Percentiles rank a stretch among this genome's conserved stretches.
phyloP scores from a whole-genome alignment of 2,888 invertebrate species.

The Cosmopolites sordidus region DNA sequence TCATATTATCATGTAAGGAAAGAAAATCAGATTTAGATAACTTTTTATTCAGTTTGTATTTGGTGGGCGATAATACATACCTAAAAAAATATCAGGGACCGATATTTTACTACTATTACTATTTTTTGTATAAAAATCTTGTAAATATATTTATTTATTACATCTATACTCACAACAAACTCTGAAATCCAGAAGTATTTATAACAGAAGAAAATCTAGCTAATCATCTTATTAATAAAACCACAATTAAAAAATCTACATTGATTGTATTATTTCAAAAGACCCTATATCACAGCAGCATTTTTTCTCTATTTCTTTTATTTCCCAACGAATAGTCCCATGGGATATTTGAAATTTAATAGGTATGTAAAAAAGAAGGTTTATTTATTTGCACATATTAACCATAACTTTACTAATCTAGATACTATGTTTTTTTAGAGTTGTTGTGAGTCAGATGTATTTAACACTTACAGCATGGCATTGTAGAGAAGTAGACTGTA shows the following conservation, averaged over 20 bases:
- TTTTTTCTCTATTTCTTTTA: constrained; percentile 3
- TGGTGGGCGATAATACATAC: not conserved
- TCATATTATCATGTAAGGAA: too few species aligned
- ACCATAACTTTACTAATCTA: constrained; percentile 35
- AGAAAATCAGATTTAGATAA: too few species aligned
- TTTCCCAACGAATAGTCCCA: constrained; percentile 11
- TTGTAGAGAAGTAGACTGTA: too few species aligned
- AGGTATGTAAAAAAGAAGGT: constrained; percentile 35
- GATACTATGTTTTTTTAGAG: constrained; percentile 35
- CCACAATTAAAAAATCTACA: constrained; percentile 34
- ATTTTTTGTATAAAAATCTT: constrained; percentile 48
- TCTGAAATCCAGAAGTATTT: constrained; percentile 37
- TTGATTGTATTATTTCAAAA: constrained; percentile 27
- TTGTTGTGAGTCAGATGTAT: constrained; percentile 49
- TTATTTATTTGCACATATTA: constrained; percentile 29
- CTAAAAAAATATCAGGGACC: constrained; percentile 45
- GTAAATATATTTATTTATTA: constrained; percentile 50
- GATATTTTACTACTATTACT: constrained; percentile 30
- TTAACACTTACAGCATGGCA: constrained; percentile 16
- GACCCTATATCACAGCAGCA: too few species aligned
- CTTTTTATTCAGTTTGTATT: too few species aligned
- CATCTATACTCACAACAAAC: constrained; percentile 52
- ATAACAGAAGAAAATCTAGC: constrained; percentile 38
- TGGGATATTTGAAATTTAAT: constrained; percentile 21
- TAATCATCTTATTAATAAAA: constrained; percentile 42